Conservation (phyloP, 2,113 vertebrate genomes). For the Rallus limicola region DNA sequence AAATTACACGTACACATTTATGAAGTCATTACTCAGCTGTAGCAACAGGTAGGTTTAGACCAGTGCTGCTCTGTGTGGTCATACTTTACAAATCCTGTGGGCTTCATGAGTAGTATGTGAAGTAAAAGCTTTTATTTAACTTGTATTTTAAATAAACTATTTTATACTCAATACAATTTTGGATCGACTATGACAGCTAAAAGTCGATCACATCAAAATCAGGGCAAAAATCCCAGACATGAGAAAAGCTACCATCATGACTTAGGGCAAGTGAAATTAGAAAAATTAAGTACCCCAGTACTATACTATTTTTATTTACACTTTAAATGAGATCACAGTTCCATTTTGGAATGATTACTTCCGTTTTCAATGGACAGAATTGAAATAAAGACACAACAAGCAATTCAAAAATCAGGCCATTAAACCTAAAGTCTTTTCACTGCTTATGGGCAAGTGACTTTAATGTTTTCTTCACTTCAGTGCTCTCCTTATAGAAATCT, state of each 20-base stretch:
- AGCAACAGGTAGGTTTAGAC: conserved; percentile 42
- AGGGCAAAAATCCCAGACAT: background rate
- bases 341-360: background rate
- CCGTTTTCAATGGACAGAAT: background rate
- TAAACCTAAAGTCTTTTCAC: background rate
- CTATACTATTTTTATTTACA: background rate
- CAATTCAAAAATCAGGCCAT: background rate
- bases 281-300: background rate
- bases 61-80: background rate
- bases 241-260: background rate
- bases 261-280: background rate
- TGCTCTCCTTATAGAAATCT: background rate
- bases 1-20: conserved; percentile 16
- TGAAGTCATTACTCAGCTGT: conserved; percentile 43
- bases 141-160: background rate
- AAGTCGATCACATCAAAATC: background rate
- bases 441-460: background rate
- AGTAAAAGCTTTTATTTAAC: background rate
- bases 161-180: background rate
- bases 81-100: background rate
- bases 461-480: background rate
- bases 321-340: background rate
- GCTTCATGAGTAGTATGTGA: background rate
- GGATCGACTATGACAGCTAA: background rate
- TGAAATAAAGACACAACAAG: background rate